Percentiles rank a stretch among this genome's conserved stretches.
Conservation (phyloP, 2,888 invertebrate species). For the Crossocerus cetratus region DNA sequence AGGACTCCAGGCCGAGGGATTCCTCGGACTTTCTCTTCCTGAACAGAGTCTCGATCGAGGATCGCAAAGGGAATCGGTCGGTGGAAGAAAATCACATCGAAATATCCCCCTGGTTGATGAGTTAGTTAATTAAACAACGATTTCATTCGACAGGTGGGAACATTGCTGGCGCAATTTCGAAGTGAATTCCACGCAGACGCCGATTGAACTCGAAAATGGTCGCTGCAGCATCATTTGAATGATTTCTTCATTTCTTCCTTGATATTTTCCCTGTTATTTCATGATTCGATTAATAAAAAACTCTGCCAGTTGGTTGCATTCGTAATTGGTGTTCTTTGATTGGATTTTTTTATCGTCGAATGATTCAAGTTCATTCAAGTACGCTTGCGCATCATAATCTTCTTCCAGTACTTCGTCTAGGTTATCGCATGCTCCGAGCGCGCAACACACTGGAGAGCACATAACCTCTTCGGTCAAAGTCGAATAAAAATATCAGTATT, state of each 20-base stretch:
- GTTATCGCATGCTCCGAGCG: background rate
- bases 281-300: background rate
- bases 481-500: background rate
- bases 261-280: background rate
- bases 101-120: background rate
- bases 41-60: slow-evolving; percentile 66
- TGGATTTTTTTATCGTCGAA: no score
- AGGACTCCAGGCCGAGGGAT: slow-evolving; percentile 40
- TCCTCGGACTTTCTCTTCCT: slow-evolving; percentile 55
- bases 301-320: background rate
- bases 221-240: slow-evolving; percentile 34
- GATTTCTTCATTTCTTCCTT: background rate
- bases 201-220: slow-evolving; percentile 52
- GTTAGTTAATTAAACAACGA: background rate
- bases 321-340: no score
- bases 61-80: slow-evolving; percentile 70
- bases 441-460: background rate
- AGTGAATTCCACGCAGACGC: slow-evolving; percentile 51
- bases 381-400: no score
- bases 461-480: slow-evolving; percentile 32
- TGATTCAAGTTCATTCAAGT: no score
- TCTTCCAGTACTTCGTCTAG: no score
- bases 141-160: slow-evolving; percentile 62
- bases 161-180: slow-evolving; percentile 52
- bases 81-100: background rate